These are phyloP conservation scores for Brotula barbata DNA, from an alignment of 2,797 vertebrate genomes.

Conservation along the genomic window DNA sequence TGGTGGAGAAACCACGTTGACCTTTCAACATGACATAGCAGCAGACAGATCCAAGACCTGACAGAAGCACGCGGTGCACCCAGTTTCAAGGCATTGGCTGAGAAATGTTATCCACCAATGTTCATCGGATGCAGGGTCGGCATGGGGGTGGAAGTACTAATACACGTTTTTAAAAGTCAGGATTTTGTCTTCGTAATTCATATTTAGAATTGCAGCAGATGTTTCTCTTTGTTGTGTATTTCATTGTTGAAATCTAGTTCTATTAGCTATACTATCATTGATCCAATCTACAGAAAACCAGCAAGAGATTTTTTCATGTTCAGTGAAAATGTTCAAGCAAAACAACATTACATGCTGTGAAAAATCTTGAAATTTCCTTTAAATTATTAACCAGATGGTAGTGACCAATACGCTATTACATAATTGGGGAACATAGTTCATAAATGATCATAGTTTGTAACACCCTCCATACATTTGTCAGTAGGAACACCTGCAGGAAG, in stretches of 20 bases:
- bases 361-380: slow-evolving; percentile 24
- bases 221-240: slow-evolving; percentile 42
- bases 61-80: slow-evolving; percentile 59
- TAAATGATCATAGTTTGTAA: slow-evolving; percentile 46
- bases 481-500: slow-evolving; percentile 39
- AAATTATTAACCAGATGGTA: slow-evolving; percentile 28
- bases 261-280: no score
- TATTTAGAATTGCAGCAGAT: slow-evolving; percentile 43
- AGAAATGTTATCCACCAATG: slow-evolving; percentile 41
- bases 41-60: slow-evolving; percentile 60
- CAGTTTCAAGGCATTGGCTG: slow-evolving; percentile 49
- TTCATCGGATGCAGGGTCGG: slow-evolving; percentile 30
- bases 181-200: slow-evolving; percentile 53
- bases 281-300: slow-evolving; percentile 48
- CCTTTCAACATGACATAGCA: slow-evolving; percentile 72
- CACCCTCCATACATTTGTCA: slow-evolving; percentile 45
- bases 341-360: slow-evolving; percentile 24
- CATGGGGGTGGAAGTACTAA: slow-evolving; percentile 34
- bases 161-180: slow-evolving; percentile 64
- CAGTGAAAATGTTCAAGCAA: slow-evolving; percentile 17
- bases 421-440: slow-evolving; percentile 56
- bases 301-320: no score
- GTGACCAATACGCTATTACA: slow-evolving; percentile 13
- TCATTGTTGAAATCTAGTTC: slow-evolving; percentile 45
- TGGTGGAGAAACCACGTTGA: slow-evolving; percentile 62